Base-by-base conservation (phyloP, 2,888 invertebrate genomes). In the Cephus runcator region DNA sequence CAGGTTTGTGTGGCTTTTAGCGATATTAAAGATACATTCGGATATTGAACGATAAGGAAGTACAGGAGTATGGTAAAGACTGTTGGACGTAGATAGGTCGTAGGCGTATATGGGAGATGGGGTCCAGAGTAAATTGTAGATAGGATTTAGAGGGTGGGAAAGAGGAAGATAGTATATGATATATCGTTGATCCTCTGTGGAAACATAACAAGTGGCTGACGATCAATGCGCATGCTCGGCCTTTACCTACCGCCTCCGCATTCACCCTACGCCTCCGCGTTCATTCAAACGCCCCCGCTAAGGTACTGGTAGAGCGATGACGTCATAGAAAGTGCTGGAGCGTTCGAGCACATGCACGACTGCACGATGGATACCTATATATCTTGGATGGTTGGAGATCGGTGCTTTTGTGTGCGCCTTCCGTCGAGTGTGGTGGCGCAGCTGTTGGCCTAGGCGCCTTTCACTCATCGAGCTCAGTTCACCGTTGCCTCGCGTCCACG, bases 391-490 rank as follows among this genome's bases (percentile, higher is more conserved):
- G 71, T 23, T 34, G 71, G 71, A 31, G 71, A 69, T 69, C 71
- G 33, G 71, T 12, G 34, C 76, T 23, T 56, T 23, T 73, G 79
- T 81, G 80, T 35, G 35, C 0, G 35, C 12, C 82, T 79, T 82
- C 80, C 83, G 82, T 76, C 76, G 69, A 79, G 80, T 79, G 81
- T 77, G 83, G 81, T 81, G 79, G 78, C 79, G 78, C 79, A 77
- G 40, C 80, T 76, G 78, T 75, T 78, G 78, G 79, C 81, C 79
- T 83, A 81, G 80, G 79, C 77, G 83, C 87, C 87, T 87, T 87
- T 87, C 87, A 87, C 87, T 85, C 81, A 79, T 56, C 79, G 78
- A 82, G 76, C 84, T 87, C 88, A 89, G 89, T 90, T 87, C 86
- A 85, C 85, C 84, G 87, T 84, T 83, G 86, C 77, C 84, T 82